Evolutionary conservation across 2,113 vertebrate genomes (phyloP), one percentile per base, ranked within the genome.

Genomic region (Clupea harengus): DNA sequence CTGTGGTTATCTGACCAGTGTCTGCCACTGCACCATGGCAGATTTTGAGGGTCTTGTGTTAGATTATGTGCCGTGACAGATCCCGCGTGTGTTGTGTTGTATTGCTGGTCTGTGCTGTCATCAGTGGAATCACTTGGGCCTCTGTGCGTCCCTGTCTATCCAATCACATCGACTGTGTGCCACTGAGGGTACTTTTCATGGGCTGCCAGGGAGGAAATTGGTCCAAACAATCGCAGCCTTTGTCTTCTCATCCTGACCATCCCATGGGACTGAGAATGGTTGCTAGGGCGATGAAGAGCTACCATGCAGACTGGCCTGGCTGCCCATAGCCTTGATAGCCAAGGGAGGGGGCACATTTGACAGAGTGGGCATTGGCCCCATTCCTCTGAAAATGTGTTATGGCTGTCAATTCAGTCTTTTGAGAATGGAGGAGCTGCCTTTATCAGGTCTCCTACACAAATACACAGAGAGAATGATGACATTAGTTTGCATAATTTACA

Each of bases 181-280:
- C 88, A 90, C 90, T 89, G 92, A 91, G 92, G 83, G 89, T 18
- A 87, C 91, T 93, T 92, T 94, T 94, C 92, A 93, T 92, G 87
- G 90, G 92, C 90, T 92, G 89, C 90, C 91, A 91, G 89, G 86
- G 88, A 91, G 91, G 91, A 94, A 91, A 93, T 90, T 81, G 88
- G 82, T 83, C 87, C 80, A 85, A 91, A 91, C 94, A 95, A 95
- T 93, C 85, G 64, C 39, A 57, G 87, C 92, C 92, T 91, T 95
- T 95, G 93, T 95, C 86, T 86, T 28, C 45, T 85, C 82, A 87
- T 81, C 85, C 87, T 83, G 90, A 87, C 87, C 86, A 82, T 75
- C 91, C 89, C 88, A 87, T 52, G 84, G 57, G 86, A 86, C 85
- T 49, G 87, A 87, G 88, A 91, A 89, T 89, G 86, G 92, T 93